A percentile compares a stretch with the other conserved stretches of the same genome.
phyloP scores from a whole-genome alignment of 2,888 invertebrate species.

The Spisula solida region DNA sequence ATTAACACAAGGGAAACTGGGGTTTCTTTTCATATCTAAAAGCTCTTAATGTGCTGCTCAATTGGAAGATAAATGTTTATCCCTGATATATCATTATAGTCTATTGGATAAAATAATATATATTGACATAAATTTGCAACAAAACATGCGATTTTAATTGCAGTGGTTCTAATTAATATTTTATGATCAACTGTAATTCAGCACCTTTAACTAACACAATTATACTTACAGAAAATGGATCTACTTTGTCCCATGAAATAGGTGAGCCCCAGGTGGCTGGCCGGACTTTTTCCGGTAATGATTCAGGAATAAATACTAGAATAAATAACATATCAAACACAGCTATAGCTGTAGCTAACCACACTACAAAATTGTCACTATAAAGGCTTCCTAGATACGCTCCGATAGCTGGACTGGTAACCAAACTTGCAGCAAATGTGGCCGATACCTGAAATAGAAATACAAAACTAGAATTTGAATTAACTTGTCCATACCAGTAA shows the following conservation, averaged over 20 bases:
- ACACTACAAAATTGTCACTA: slow-evolving; percentile 95
- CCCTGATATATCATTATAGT: too few species aligned
- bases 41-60: too few species aligned
- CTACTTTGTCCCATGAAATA: slow-evolving; percentile 96
- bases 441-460: slow-evolving; percentile 92
- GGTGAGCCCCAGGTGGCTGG: slow-evolving; percentile 89
- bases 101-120: too few species aligned
- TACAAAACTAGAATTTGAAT: neutral
- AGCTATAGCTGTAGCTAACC: slow-evolving; percentile 97
- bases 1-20: too few species aligned
- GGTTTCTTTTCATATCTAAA: too few species aligned
- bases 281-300: slow-evolving; percentile 96
- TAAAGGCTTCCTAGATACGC: slow-evolving; percentile 91
- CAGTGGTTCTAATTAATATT: too few species aligned
- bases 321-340: slow-evolving; percentile 99
- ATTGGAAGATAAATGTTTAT: too few species aligned
- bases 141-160: too few species aligned
- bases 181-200: too few species aligned
- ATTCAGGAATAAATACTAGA: slow-evolving; percentile 98
- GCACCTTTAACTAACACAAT: neutral
- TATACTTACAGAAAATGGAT: slow-evolving; percentile 95
- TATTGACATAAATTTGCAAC: too few species aligned
- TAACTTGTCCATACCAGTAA: too few species aligned
- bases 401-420: slow-evolving; percentile 99
- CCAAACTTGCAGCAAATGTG: slow-evolving; percentile 99